phyloP scores from a whole-genome alignment of 2,113 vertebrate genomes.

The Cottus gobio region DNA sequence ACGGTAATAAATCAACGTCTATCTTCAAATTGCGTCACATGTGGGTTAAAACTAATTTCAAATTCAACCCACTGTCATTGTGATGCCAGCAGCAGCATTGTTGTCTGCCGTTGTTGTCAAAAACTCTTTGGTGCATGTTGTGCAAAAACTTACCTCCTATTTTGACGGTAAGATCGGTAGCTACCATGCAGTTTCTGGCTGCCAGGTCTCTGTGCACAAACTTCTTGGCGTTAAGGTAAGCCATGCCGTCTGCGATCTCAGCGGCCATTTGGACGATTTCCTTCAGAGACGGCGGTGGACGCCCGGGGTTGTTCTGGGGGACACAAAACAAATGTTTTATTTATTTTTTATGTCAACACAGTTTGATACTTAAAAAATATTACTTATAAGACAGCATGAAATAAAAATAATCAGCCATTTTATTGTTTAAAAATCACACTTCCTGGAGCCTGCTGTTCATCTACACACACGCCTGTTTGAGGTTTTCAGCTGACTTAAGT shows the following conservation, averaged over 20 bases:
- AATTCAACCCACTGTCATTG: background rate
- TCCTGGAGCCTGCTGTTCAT: background rate
- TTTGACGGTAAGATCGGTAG: conserved; percentile 93
- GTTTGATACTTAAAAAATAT: background rate
- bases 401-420: background rate
- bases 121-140: background rate
- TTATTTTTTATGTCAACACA: background rate
- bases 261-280: conserved; percentile 98
- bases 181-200: conserved; percentile 98
- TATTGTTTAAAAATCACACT: background rate
- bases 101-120: background rate
- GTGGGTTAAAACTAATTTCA: background rate
- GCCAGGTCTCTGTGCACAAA: conserved; percentile 97
- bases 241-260: conserved; percentile 97
- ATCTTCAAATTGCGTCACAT: background rate
- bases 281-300: conserved; percentile 90
- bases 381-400: background rate
- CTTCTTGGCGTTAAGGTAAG: conserved; percentile 97
- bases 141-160: conserved; percentile 88
- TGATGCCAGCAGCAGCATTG: background rate
- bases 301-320: conserved; percentile 91
- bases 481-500: conserved; percentile 14
- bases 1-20: background rate
- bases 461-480: conserved; percentile 16
- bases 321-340: background rate